Conservation (phyloP, 1,140 invertebrate genomes). For the Thaumatotibia leucotreta region DNA sequence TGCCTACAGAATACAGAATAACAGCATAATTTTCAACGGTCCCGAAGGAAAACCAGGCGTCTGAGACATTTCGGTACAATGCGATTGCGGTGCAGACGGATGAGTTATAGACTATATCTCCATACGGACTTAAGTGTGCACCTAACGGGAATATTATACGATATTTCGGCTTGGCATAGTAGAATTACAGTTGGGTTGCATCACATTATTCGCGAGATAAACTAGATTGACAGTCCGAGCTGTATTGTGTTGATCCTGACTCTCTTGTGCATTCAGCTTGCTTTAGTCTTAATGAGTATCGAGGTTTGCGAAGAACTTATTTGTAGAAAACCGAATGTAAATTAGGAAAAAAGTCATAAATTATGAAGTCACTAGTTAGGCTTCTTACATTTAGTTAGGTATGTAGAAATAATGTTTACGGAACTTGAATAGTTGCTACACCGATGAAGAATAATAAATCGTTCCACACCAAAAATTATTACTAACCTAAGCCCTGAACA, state of each 20-base stretch:
- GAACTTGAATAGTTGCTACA: no score
- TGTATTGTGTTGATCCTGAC: background rate
- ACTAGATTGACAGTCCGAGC: background rate
- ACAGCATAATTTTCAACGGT: constrained; percentile 7
- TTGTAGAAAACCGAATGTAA: no score
- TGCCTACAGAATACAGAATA: background rate
- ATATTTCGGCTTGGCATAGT: background rate
- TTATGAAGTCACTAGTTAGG: no score
- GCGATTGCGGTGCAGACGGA: constrained; percentile 2
- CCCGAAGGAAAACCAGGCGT: background rate
- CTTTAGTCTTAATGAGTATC: background rate
- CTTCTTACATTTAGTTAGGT: no score
- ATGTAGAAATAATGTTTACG: no score
- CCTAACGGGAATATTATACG: background rate
- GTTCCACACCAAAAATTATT: no score
- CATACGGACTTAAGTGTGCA: background rate
- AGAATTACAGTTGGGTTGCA: background rate
- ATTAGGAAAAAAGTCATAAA: no score
- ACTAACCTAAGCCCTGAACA: no score
- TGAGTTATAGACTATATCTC: background rate
- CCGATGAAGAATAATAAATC: no score
- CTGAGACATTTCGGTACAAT: constrained; percentile 6
- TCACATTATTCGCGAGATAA: constrained; percentile 1
- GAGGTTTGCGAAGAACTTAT: background rate
- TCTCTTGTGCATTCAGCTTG: background rate